phyloP scores from a whole-genome alignment of 2,888 invertebrate genomes.

The Clunio marinus region DNA sequence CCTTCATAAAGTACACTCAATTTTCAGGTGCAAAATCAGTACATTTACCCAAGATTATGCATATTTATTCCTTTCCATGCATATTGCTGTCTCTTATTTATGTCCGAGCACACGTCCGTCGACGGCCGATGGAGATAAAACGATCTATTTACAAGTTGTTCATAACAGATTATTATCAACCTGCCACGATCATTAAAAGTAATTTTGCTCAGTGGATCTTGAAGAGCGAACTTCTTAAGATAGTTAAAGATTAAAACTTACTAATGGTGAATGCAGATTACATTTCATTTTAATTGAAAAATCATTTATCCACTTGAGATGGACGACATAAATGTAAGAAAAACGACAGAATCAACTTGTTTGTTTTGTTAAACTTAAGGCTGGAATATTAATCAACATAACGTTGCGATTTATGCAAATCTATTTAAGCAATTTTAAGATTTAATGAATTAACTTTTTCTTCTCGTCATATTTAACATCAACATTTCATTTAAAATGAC shows the following conservation, averaged over 20 bases:
- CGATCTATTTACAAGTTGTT: constrained; percentile 35
- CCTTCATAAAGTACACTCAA: background rate
- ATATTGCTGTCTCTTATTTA: background rate
- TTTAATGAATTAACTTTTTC: too few relatives aligned
- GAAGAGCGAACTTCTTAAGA: background rate
- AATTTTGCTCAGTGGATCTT: constrained; percentile 16
- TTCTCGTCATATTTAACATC: too few relatives aligned
- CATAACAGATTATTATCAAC: constrained; percentile 32
- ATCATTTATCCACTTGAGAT: constrained; percentile 25
- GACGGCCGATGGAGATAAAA: constrained; percentile 14
- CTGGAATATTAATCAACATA: too few relatives aligned
- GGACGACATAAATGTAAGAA: background rate
- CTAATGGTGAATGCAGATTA: background rate
- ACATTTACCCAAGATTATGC: background rate
- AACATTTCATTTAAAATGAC: too few relatives aligned
- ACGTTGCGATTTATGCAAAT: too few relatives aligned
- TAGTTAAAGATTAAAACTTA: background rate
- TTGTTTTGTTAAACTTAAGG: too few relatives aligned
- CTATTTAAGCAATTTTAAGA: too few relatives aligned
- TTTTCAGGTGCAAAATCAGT: background rate
- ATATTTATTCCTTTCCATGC: background rate
- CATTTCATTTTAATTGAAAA: constrained; percentile 35
- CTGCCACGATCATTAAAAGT: constrained; percentile 31
- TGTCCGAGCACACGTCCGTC: background rate
- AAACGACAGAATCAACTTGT: constrained; percentile 28